Evolutionary conservation across 1,140 invertebrate species (phyloP), one percentile per base, ranked within the genome.

Genomic region (Drepana arcuata): DNA sequence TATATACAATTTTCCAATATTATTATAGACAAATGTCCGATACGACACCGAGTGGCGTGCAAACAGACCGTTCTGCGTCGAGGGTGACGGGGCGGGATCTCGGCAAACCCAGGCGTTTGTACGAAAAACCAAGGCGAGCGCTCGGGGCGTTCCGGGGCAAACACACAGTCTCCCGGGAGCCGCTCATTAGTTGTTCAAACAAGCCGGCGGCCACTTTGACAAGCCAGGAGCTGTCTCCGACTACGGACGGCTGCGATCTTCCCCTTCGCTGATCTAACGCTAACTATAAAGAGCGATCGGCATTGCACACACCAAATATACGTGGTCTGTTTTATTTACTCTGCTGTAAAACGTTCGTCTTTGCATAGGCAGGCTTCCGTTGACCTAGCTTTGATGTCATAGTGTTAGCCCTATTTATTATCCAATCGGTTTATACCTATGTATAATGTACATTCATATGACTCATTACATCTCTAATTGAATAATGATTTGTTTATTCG

Each of bases 131-230:
- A 27, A 57, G 44, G 50, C 52, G 56, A 52, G 53, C 56, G 54
- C 51, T 62, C 49, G 57, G 70, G 69, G 72, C 72, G 70, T 64
- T 39, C 54, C 61, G 50, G 59, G 46, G 65, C 67, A 77, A 63
- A 63, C 54, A 63, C 42, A 29, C 9, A 46, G 60, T 63, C 60
- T 63, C 60, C 44, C 27, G 60, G 60, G 60, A 46, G 16, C 52
- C 60, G 51, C 60, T 63, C 60, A 63, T 63, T 63, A 63, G 55
- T 63, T 63, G 60, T 56, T 45, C 60, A 63, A 80, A 80, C 69
- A 80, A 45, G 55, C 73, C 66, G 70, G 69, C 70, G 73, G 75
- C 70, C 64, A 60, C 66, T 70, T 73, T 74, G 73, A 78, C 69
- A 73, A 66, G 66, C 67, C 54, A 60, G 58, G 56, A 59, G 62